Conservation (phyloP, 2,113 vertebrate species). For the Archocentrus centrarchus region DNA sequence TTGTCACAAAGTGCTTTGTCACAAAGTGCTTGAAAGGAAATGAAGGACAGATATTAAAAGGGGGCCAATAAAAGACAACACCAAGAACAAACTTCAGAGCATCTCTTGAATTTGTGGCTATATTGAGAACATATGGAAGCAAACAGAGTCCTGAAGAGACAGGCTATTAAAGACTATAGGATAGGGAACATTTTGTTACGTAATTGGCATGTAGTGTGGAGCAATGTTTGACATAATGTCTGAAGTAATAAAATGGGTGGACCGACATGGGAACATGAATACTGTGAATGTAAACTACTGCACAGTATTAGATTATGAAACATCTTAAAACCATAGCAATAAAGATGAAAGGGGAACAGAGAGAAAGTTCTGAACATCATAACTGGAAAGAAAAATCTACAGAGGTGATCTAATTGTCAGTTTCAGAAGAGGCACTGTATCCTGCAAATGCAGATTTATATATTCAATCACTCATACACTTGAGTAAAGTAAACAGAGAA, state of each 20-base stretch:
- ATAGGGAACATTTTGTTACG: not conserved
- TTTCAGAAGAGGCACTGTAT: not conserved
- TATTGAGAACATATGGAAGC: conserved; percentile 5
- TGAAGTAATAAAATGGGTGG: conserved; percentile 32
- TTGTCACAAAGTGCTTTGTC: conserved; percentile 48
- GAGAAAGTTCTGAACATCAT: not conserved
- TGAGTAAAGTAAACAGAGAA: conserved; percentile 2
- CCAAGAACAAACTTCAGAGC: not conserved
- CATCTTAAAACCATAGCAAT: not conserved
- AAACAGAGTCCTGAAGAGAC: not conserved
- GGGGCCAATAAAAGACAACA: conserved; percentile 11
- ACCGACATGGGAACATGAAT: not conserved
- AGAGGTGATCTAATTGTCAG: not conserved
- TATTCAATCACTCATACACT: not conserved
- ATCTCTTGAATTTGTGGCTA: not conserved
- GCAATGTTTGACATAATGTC: conserved; percentile 12
- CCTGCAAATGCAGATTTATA: not conserved
- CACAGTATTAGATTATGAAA: not conserved
- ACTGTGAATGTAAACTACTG: conserved; percentile 16
- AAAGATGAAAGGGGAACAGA: not conserved
- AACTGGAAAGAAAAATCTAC: not conserved
- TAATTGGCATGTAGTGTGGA: conserved; percentile 5
- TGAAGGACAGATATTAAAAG: conserved; percentile 27
- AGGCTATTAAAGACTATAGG: not conserved
- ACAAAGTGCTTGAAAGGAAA: conserved; percentile 40